Evolutionary conservation across 2,113 vertebrate genomes (phyloP).

Genomic region (Taurulus bubalis): DNA sequence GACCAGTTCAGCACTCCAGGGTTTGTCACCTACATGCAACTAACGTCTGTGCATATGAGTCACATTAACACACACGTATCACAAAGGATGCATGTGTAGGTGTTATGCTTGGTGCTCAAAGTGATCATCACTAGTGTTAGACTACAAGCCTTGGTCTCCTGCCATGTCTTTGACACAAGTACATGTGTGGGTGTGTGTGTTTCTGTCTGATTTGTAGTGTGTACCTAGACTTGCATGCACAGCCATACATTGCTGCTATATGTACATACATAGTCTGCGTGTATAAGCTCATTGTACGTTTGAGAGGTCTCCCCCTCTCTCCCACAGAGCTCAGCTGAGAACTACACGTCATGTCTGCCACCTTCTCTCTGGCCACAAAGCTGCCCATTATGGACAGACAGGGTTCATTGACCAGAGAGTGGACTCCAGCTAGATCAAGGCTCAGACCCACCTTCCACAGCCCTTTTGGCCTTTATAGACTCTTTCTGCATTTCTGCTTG

Average conservation of each 20-base stretch:
- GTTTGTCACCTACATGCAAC: constrained; percentile 40
- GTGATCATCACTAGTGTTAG: constrained; percentile 30
- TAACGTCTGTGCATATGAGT: constrained; percentile 38
- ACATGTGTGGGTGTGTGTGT: constrained; percentile 33
- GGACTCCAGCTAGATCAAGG: constrained; percentile 49
- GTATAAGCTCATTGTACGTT: constrained; percentile 71
- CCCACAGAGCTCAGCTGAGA: constrained; percentile 61
- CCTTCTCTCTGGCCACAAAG: constrained; percentile 76
- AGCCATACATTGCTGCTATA: constrained; percentile 29
- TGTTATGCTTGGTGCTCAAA: constrained; percentile 27
- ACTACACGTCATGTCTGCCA: constrained; percentile 79
- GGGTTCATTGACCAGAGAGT: constrained; percentile 67
- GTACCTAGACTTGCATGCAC: constrained; percentile 11
- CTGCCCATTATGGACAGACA: constrained; percentile 71
- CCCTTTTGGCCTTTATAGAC: constrained; percentile 21
- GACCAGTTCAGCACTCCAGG: constrained; percentile 1
- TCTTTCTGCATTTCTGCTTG: constrained; percentile 21
- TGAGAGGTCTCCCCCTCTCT: constrained; percentile 53
- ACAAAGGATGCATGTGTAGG: constrained; percentile 52
- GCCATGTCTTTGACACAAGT: constrained; percentile 31
- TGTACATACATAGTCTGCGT: constrained; percentile 34
- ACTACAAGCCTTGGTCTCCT: constrained; percentile 16
- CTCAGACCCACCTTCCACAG: constrained; percentile 15
- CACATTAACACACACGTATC: constrained; percentile 52
- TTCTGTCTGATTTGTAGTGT: constrained; percentile 26